Conservation (phyloP, 2,888 invertebrate genomes). For the Polyommatus iphigenia region DNA sequence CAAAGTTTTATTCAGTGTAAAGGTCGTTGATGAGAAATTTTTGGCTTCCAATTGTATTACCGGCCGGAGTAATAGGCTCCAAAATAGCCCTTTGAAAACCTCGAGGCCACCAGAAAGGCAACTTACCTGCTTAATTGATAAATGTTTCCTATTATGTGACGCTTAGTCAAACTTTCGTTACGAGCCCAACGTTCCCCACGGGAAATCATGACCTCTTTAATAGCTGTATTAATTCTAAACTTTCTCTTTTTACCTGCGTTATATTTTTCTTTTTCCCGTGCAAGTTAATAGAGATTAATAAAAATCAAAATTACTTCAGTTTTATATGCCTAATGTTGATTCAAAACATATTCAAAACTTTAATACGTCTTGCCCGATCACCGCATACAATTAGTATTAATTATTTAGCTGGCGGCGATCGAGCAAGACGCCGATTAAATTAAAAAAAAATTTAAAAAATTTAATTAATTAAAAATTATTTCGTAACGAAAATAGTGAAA, state of each 20-base stretch:
- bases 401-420: too few relatives aligned
- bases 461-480: too few relatives aligned
- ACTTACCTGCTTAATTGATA: conserved; percentile 30
- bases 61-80: neutral
- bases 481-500: too few relatives aligned
- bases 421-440: too few relatives aligned
- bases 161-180: conserved; percentile 72
- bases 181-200: conserved; percentile 48
- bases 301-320: neutral
- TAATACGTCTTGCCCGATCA: too few relatives aligned
- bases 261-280: neutral
- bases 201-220: conserved; percentile 65
- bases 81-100: conserved; percentile 28
- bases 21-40: neutral
- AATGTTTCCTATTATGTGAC: conserved; percentile 46
- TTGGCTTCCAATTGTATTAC: conserved; percentile 12
- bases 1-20: neutral
- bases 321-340: neutral
- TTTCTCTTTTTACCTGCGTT: conserved; percentile 43
- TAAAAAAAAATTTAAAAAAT: too few relatives aligned
- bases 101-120: conserved; percentile 17
- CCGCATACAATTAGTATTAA: too few relatives aligned
- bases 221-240: conserved; percentile 55
- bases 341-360: neutral
- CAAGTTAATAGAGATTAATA: neutral